Percentiles rank a stretch among this genome's conserved stretches.
phyloP scores from a whole-genome alignment of 1,140 invertebrate species.

The Phymastichus coffea region DNA sequence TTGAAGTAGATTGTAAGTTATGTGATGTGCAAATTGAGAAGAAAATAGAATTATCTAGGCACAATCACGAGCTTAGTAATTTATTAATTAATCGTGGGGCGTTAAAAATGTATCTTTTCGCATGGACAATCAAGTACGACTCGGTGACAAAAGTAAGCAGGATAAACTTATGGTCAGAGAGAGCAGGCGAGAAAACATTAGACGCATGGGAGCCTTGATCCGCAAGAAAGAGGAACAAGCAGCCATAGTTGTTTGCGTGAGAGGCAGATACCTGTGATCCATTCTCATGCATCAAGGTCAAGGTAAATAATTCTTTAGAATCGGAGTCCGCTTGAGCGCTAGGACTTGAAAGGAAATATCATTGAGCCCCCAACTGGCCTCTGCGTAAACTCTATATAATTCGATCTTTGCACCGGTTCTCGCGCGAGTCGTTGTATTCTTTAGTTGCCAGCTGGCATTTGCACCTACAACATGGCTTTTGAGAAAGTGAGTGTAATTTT shows the following conservation, averaged over 20 bases:
- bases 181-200: constrained; percentile 1
- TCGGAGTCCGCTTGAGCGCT: constrained; percentile 10
- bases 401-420: constrained; percentile 36
- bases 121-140: too few relatives aligned
- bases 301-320: constrained; percentile 33
- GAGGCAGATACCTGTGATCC: constrained; percentile 24
- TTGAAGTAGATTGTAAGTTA: too few relatives aligned
- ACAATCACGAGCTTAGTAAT: too few relatives aligned
- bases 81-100: too few relatives aligned
- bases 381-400: constrained; percentile 43
- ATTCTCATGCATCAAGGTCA: constrained; percentile 35
- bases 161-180: constrained; percentile 8
- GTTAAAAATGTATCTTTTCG: too few relatives aligned
- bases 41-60: too few relatives aligned
- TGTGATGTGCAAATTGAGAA: too few relatives aligned
- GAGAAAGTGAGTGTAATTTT: constrained; percentile 17
- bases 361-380: constrained; percentile 37
- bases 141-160: not conserved
- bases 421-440: constrained; percentile 32
- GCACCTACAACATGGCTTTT: constrained; percentile 10
- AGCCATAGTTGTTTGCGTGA: constrained; percentile 22
- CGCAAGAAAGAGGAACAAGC: constrained; percentile 4
- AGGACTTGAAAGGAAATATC: constrained; percentile 41
- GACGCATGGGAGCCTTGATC: constrained; percentile 3
- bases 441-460: constrained; percentile 17